Percentiles rank a stretch among this genome's conserved stretches.
These are phyloP conservation scores for Pantherophis alleghaniensis DNA, from an alignment of 2,797 vertebrate genomes.

Conservation along the genomic window DNA sequence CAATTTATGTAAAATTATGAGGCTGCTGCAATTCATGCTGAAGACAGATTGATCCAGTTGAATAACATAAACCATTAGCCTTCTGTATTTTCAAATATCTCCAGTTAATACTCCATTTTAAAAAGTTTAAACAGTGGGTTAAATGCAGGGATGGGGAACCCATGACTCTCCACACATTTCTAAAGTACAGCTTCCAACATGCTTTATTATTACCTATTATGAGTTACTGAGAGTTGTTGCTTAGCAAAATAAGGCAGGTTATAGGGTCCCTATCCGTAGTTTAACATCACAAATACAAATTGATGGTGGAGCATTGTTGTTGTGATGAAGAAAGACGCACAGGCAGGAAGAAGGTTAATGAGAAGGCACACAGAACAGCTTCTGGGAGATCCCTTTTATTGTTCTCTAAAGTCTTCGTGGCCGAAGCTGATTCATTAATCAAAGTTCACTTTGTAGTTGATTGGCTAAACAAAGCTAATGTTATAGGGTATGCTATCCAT, in stretches of 20 bases:
- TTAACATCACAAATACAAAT: constrained; percentile 35
- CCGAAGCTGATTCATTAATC: too few relatives aligned
- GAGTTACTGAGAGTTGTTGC: neutral
- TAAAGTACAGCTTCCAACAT: neutral
- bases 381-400: too few relatives aligned
- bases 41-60: neutral
- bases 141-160: neutral
- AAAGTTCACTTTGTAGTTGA: too few relatives aligned
- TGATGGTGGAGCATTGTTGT: constrained; percentile 36
- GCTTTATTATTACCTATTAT: neutral
- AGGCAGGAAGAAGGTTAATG: too few relatives aligned
- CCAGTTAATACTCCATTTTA: neutral
- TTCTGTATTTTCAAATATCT: neutral
- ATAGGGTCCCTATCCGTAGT: neutral
- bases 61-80: neutral
- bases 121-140: neutral
- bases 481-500: too few relatives aligned
- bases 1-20: neutral
- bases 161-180: neutral
- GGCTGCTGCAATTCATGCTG: neutral
- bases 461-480: too few relatives aligned
- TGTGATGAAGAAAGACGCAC: too few relatives aligned
- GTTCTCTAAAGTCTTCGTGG: too few relatives aligned
- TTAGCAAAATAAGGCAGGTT: neutral
- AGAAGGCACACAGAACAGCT: too few relatives aligned